These are phyloP conservation scores for Scolanthus callimorphus DNA, from an alignment of 92 coral and sea anemone genomes.

Conservation along the genomic window DNA sequence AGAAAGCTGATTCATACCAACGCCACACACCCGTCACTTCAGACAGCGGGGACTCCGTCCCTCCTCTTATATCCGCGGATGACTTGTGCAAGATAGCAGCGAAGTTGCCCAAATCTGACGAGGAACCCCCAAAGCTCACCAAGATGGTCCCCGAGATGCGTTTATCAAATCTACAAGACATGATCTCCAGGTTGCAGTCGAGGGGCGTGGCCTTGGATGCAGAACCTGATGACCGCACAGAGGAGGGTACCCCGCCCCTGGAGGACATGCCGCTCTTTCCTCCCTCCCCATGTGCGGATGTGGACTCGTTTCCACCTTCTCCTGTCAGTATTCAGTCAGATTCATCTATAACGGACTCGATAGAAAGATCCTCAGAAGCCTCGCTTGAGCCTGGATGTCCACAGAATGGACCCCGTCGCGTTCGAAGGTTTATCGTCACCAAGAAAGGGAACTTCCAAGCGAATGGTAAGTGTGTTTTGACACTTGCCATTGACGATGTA, in stretches of 20 bases:
- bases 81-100: constrained; percentile 91
- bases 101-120: constrained; percentile 60
- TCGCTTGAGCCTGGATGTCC: constrained; percentile 6
- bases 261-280: constrained; percentile 32
- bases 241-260: constrained; percentile 2
- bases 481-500: too few species aligned
- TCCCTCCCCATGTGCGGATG: constrained; percentile 24
- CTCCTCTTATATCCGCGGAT: constrained; percentile 80
- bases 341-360: constrained; percentile 53
- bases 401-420: neutral
- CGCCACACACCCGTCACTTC: too few species aligned
- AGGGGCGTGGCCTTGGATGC: constrained; percentile 22
- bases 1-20: too few species aligned
- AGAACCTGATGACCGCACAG: constrained; percentile 1
- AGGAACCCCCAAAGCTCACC: constrained; percentile 79
- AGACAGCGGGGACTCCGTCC: constrained; percentile 87
- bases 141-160: constrained; percentile 61
- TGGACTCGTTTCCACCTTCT: constrained; percentile 66
- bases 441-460: constrained; percentile 11
- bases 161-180: constrained; percentile 70
- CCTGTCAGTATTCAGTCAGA: constrained; percentile 70
- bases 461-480: constrained; percentile 15
- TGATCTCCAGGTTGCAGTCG: constrained; percentile 58
- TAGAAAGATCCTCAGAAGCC: constrained; percentile 57
- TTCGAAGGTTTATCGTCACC: constrained; percentile 29